Conservation (phyloP, 2,888 invertebrate species). For the Pheosia gnoma region DNA sequence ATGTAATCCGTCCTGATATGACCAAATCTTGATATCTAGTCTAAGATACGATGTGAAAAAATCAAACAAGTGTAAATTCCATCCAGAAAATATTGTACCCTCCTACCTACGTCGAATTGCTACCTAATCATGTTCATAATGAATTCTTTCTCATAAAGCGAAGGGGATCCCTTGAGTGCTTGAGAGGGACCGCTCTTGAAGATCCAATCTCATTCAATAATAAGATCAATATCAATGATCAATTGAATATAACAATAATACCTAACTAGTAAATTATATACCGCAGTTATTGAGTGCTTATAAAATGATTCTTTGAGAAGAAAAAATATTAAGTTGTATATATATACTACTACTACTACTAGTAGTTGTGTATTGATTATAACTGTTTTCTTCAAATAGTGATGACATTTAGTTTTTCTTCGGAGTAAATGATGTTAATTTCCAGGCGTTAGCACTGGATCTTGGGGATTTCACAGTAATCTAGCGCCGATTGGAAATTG, state of each 20-base stretch:
- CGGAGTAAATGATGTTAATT: background rate
- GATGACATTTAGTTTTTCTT: background rate
- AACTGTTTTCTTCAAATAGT: background rate
- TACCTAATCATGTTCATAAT: background rate
- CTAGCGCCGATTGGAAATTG: background rate
- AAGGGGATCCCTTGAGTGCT: background rate
- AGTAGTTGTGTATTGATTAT: background rate
- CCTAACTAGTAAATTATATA: too few species aligned
- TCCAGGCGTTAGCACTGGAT: background rate
- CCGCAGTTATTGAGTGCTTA: too few species aligned
- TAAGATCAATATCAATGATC: too few species aligned
- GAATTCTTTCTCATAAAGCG: background rate
- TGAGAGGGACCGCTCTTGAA: background rate
- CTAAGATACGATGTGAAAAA: background rate
- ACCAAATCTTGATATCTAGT: too few species aligned
- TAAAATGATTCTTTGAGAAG: too few species aligned
- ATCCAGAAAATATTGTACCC: background rate
- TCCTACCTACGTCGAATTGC: background rate
- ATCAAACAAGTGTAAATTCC: background rate
- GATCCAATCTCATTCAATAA: background rate
- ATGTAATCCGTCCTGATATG: too few species aligned
- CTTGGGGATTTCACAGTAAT: background rate
- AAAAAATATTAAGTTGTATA: too few species aligned
- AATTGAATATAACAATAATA: too few species aligned
- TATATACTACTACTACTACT: background rate